Conservation (phyloP, 37 sponge, comb jelly and placozoan genomes). For the Cladorhizidae sp. region DNA sequence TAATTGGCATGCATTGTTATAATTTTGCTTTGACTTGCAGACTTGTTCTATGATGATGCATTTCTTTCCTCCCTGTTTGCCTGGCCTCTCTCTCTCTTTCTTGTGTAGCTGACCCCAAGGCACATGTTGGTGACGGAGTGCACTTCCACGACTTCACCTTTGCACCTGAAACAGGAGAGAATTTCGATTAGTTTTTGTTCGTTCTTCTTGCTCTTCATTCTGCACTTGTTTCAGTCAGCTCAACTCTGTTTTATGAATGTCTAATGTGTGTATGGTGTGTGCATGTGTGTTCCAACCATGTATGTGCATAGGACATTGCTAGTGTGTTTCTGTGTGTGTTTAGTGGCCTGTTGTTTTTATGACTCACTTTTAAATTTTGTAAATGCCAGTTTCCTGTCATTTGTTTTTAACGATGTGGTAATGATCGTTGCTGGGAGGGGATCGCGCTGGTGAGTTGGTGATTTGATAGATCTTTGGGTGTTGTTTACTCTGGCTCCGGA, state of each 20-base stretch:
- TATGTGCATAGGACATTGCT: neutral
- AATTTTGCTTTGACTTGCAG: no score
- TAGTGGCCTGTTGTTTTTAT: no score
- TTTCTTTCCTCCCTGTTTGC: neutral
- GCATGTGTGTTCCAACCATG: neutral
- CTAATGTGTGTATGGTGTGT: constrained; percentile 15
- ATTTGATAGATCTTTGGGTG: no score
- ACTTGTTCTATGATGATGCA: no score
- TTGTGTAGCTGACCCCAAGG: constrained; percentile 64
- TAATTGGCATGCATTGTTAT: no score
- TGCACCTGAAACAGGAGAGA: constrained; percentile 58
- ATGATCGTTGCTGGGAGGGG: no score
- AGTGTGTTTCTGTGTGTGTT: constrained; percentile 24
- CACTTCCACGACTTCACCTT: constrained; percentile 80
- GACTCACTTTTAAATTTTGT: no score
- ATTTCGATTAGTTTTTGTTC: constrained; percentile 29
- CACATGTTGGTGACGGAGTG: constrained; percentile 71
- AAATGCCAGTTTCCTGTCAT: no score
- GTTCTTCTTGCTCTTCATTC: neutral
- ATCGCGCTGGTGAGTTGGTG: no score
- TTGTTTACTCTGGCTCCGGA: neutral
- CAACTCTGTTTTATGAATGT: neutral
- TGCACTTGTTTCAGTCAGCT: neutral
- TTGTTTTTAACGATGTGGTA: no score
- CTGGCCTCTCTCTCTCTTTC: no score